Percentiles rank a stretch among this genome's conserved stretches.
phyloP scores from a whole-genome alignment of 2,797 vertebrate genomes.

The Tragelaphus oryx region DNA sequence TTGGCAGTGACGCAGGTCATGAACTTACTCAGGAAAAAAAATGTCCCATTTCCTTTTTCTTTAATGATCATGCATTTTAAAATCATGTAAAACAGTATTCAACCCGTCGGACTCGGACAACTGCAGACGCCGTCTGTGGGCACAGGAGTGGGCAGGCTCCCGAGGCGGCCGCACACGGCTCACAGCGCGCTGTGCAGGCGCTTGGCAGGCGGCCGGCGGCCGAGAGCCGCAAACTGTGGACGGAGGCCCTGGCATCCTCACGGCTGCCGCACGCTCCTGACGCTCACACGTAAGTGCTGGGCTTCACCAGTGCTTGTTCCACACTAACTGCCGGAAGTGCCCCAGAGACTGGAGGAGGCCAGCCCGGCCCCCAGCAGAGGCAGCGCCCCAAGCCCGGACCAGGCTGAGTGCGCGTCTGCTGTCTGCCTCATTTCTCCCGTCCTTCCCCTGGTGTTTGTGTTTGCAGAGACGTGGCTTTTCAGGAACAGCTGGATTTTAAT shows the following conservation, averaged over 20 bases:
- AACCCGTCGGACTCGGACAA: neutral
- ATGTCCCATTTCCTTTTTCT: neutral
- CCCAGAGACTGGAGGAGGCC: neutral
- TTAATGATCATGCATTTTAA: neutral
- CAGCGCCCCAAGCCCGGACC: neutral
- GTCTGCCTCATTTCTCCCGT: fast-evolving
- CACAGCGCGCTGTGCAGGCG: fast-evolving
- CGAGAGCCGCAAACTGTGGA: neutral
- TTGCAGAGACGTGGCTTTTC: neutral
- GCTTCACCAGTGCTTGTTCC: neutral
- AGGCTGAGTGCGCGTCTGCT: fast-evolving
- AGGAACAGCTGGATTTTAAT: neutral
- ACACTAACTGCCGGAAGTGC: neutral
- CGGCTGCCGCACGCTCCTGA: neutral
- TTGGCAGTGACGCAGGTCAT: neutral
- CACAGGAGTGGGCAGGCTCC: neutral
- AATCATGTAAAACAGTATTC: neutral
- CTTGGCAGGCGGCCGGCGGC: fast-evolving
- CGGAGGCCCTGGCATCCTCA: fast-evolving
- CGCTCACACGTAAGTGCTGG: neutral
- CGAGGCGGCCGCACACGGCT: fast-evolving
- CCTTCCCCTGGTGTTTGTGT: neutral
- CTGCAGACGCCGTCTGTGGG: fast-evolving
- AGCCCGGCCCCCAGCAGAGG: neutral
- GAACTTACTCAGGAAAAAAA: slow-evolving; percentile 31